phyloP scores from a whole-genome alignment of 2,888 invertebrate genomes.

The Spialia ferax region DNA sequence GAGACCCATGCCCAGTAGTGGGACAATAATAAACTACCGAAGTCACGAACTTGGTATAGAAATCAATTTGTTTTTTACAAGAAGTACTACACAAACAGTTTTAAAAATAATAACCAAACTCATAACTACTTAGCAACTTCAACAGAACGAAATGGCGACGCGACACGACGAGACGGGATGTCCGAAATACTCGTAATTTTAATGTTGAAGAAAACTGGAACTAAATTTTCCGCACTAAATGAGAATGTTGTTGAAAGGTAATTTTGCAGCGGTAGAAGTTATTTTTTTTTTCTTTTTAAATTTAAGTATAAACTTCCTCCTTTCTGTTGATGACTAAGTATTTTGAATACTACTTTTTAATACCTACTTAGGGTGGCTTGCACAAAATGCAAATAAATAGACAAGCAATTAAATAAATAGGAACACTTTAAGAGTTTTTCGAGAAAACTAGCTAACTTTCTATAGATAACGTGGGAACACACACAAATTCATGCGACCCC shows the following conservation, averaged over 20 bases:
- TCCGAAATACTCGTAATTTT: constrained; percentile 27
- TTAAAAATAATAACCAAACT: constrained; percentile 2
- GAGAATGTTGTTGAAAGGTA: constrained; percentile 28
- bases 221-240: constrained; percentile 9
- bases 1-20: no score
- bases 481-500: constrained; percentile 3
- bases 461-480: neutral
- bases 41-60: no score
- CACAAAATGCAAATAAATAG: no score
- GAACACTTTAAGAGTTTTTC: no score
- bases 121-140: constrained; percentile 13
- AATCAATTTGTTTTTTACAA: neutral
- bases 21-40: no score
- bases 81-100: neutral
- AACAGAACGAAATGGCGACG: constrained; percentile 10
- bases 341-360: neutral
- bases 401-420: no score
- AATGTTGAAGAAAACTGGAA: constrained; percentile 23
- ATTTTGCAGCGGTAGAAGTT: constrained; percentile 17
- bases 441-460: neutral
- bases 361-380: no score
- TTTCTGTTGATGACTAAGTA: neutral
- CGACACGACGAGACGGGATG: constrained; percentile 10
- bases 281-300: neutral
- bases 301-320: neutral